These are phyloP conservation scores for Anneissia japonica DNA, from an alignment of 35 echinoderm and acorn worm species.

Conservation along the genomic window DNA sequence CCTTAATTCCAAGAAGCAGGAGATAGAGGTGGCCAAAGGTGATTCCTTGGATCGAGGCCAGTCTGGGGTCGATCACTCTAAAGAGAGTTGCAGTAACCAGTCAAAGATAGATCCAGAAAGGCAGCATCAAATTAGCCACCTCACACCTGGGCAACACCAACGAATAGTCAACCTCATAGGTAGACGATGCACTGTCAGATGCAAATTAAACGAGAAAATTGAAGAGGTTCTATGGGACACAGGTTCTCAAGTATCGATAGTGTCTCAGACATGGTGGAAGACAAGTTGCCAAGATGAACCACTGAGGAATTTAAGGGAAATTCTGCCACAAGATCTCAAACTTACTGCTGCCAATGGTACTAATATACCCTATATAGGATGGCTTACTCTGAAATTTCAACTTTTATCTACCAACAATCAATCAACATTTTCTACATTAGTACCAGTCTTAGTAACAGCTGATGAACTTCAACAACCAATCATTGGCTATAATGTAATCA, in stretches of 20 bases:
- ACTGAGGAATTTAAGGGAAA: conserved; percentile 25
- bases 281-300: too few species aligned
- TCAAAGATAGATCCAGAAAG: neutral
- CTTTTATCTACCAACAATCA: neutral
- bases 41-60: too few species aligned
- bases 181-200: conserved; percentile 14
- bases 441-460: neutral
- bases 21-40: too few species aligned
- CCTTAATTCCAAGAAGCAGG: neutral
- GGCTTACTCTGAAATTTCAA: conserved; percentile 13
- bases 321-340: conserved; percentile 8
- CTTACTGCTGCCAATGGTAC: conserved; percentile 26
- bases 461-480: neutral
- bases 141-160: neutral
- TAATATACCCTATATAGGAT: neutral
- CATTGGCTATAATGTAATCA: neutral
- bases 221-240: conserved; percentile 46
- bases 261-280: too few species aligned
- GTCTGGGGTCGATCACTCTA: neutral
- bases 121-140: neutral
- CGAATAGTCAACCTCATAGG: conserved; percentile 34
- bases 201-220: conserved; percentile 16
- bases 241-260: neutral
- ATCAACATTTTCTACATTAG: neutral
- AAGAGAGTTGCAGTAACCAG: neutral